Evolutionary conservation across 1,140 invertebrate genomes (phyloP), one percentile per base, ranked within the genome.

Genomic region (Drosophila seguyi): DNA sequence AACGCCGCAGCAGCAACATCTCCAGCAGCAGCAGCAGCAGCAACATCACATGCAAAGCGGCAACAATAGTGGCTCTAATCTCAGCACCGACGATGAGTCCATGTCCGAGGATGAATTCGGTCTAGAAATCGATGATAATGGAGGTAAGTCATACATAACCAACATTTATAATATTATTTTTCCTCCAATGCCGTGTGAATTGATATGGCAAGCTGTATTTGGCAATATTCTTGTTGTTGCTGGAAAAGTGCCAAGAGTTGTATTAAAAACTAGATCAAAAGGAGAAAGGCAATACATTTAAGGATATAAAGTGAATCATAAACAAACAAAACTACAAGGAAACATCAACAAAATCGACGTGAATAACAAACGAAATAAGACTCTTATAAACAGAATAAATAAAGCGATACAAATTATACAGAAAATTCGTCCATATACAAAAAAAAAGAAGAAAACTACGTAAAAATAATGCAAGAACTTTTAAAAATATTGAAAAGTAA

Each of bases 101-200:
- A 75, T 86, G 52, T 91, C 90, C 14, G 90, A 91, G 62, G 90
- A 91, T 69, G 84, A 88, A 53, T 90, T 88, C 13, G 84, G 84
- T 0, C 50, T 86, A 14, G 85, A 90, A 67, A 90, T 90, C 25
- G 85, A 90, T 53, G 85, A 90, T 66, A 82, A 85, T 18, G 86
- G 75, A 42, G 85, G 85, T 90, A 75, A 90, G 85, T 88, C 16
- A 3, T 5, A 22, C 2, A 18, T 27, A 27, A 13, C 0, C 3
- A 31, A 3, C n/a, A 14, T 27, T 5, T 47, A 27, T n/a, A 7
- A 29, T n/a, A 22, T 36, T 36, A 5, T 36, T 36, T 11, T 10
- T 18, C 3, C 31, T 16, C 31, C n/a, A 42, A 5, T 18, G 25
- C 36, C 7, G 20, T 2, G 29, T 44, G 1, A 27, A 47, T 29